A percentile compares a stretch with the other conserved stretches of the same genome.
These are phyloP conservation scores for Rhingia campestris DNA, from an alignment of 2,888 invertebrate genomes.

Conservation along the genomic window DNA sequence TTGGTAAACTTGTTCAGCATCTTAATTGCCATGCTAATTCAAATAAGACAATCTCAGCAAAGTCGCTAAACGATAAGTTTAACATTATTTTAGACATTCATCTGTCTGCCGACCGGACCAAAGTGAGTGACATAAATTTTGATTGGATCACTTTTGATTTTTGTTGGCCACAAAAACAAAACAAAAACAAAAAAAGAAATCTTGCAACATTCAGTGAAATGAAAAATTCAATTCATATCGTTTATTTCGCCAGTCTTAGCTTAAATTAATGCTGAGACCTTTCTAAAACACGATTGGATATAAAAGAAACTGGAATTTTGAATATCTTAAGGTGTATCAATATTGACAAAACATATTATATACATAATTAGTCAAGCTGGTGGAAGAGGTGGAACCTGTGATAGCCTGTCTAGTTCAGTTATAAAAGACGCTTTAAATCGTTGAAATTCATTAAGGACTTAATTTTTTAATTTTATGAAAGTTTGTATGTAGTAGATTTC, in stretches of 20 bases:
- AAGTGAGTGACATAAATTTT: slow-evolving; percentile 10
- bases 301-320: slow-evolving; percentile 29
- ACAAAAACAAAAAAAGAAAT: slow-evolving; percentile 17
- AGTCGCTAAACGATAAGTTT: slow-evolving; percentile 28
- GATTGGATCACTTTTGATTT: slow-evolving; percentile 42
- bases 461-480: no score
- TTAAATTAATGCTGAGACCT: slow-evolving; percentile 54
- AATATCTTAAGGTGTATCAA: background rate
- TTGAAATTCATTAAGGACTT: no score
- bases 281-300: slow-evolving; percentile 59
- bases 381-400: no score
- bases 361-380: no score
- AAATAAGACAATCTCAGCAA: slow-evolving; percentile 29
- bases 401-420: no score
- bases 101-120: background rate
- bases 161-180: slow-evolving; percentile 26
- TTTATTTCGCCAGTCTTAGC: slow-evolving; percentile 8
- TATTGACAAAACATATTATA: no score
- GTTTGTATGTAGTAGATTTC: no score
- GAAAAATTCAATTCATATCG: slow-evolving; percentile 9
- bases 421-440: no score
- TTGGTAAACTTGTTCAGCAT: slow-evolving; percentile 5
- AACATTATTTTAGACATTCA: slow-evolving; percentile 6
- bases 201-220: slow-evolving; percentile 38
- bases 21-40: slow-evolving; percentile 13